Conservation (phyloP, 2,888 invertebrate species). For the Drosophila parthenogenetica region DNA sequence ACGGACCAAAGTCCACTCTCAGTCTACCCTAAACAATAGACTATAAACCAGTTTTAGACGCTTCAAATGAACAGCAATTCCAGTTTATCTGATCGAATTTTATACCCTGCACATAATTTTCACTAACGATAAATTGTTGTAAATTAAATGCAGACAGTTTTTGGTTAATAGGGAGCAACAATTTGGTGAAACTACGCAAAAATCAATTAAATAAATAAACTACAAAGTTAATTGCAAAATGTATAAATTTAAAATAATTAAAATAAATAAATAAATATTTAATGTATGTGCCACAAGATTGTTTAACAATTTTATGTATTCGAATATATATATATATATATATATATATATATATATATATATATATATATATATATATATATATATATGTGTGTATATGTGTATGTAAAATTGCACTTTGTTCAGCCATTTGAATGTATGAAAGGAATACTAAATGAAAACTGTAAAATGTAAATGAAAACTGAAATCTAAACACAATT, state of each 20-base stretch:
- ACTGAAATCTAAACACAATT: slow-evolving; percentile 46
- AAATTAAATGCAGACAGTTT: slow-evolving; percentile 36
- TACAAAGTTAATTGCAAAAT: slow-evolving; percentile 5
- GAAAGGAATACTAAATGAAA: slow-evolving; percentile 22
- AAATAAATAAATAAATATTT: slow-evolving; percentile 21
- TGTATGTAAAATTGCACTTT: slow-evolving; percentile 46
- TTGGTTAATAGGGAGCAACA: slow-evolving; percentile 68
- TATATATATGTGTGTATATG: slow-evolving; percentile 18
- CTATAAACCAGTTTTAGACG: slow-evolving; percentile 34
- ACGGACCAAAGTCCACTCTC: slow-evolving; percentile 39
- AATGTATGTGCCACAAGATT: slow-evolving; percentile 42
- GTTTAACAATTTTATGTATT: slow-evolving; percentile 25
- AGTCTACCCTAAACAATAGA: slow-evolving; percentile 41
- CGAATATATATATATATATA: slow-evolving; percentile 17
- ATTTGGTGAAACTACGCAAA: slow-evolving; percentile 27
- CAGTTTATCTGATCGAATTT: slow-evolving; percentile 10
- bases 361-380: slow-evolving; percentile 21
- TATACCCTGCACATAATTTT: slow-evolving; percentile 2
- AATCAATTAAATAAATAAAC: slow-evolving; percentile 34
- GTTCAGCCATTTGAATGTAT: slow-evolving; percentile 47
- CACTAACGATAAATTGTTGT: slow-evolving; percentile 23
- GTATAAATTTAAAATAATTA: slow-evolving; percentile 15
- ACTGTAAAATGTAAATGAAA: slow-evolving; percentile 16
- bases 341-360: slow-evolving; percentile 9
- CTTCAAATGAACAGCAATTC: too few relatives aligned